phyloP scores from a whole-genome alignment of 2,797 vertebrate species.

The Cossypha niveicapilla region DNA sequence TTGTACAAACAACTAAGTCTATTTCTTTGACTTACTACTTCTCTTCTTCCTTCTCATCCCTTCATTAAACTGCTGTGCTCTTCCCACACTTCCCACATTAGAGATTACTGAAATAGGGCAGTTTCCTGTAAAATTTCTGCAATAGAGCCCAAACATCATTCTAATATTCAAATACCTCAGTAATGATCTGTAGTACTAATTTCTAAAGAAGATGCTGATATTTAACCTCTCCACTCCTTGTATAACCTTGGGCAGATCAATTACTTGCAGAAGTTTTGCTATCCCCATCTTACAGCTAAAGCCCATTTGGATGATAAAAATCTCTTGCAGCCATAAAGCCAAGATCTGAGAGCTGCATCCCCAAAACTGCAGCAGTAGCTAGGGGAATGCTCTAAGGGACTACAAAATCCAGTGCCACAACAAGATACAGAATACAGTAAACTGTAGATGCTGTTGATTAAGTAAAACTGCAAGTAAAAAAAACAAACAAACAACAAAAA shows the following conservation, averaged over 20 bases:
- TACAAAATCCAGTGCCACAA: neutral
- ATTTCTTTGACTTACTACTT: neutral
- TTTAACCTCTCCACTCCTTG: neutral
- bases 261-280: neutral
- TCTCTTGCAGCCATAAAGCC: neutral
- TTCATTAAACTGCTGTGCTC: neutral
- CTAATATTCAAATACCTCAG: neutral
- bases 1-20: neutral
- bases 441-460: neutral
- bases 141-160: neutral
- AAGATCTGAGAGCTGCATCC: neutral
- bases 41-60: neutral
- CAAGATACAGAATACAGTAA: neutral
- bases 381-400: neutral
- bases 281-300: neutral
- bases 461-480: neutral
- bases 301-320: neutral
- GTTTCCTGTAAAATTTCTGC: neutral
- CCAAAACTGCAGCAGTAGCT: neutral
- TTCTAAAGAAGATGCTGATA: neutral
- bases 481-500: neutral
- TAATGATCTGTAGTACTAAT: neutral
- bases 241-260: neutral
- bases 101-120: neutral
- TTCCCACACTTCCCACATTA: neutral